These are phyloP conservation scores for Drosophila ercepeae DNA, from an alignment of 1,140 invertebrate species.

Conservation along the genomic window DNA sequence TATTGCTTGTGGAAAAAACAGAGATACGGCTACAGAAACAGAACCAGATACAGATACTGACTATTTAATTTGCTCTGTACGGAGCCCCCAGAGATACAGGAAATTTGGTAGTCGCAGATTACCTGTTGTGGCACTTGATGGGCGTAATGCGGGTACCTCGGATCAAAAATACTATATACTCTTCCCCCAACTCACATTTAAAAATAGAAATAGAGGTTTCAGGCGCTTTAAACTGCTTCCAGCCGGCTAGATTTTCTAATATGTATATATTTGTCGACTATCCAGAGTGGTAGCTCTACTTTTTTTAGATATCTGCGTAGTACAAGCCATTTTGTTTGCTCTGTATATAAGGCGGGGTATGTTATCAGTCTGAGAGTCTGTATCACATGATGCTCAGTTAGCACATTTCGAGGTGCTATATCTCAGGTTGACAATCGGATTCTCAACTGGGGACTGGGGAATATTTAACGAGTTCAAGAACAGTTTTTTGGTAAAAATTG, in stretches of 20 bases:
- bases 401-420: conserved; percentile 48
- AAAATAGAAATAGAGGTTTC: conserved; percentile 25
- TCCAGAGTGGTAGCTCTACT: conserved; percentile 33
- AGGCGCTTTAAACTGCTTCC: conserved; percentile 39
- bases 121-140: background rate
- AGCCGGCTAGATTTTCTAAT: conserved; percentile 3
- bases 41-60: conserved; percentile 24
- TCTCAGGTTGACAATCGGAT: conserved; percentile 31
- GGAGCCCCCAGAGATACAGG: background rate
- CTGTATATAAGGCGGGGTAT: conserved; percentile 38
- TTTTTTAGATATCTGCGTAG: conserved; percentile 23
- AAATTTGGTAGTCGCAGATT: conserved; percentile 6
- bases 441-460: background rate
- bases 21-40: conserved; percentile 21
- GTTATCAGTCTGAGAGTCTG: conserved; percentile 29
- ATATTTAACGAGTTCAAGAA: background rate
- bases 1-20: conserved; percentile 29
- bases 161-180: background rate
- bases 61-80: conserved; percentile 17
- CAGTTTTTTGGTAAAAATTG: background rate
- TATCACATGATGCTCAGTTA: conserved; percentile 69
- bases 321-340: conserved; percentile 32
- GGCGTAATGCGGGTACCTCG: background rate
- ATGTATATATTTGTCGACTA: conserved; percentile 9
- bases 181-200: conserved; percentile 4